Conservation (phyloP, 2,113 vertebrate genomes). For the Anser brachyrhynchus region DNA sequence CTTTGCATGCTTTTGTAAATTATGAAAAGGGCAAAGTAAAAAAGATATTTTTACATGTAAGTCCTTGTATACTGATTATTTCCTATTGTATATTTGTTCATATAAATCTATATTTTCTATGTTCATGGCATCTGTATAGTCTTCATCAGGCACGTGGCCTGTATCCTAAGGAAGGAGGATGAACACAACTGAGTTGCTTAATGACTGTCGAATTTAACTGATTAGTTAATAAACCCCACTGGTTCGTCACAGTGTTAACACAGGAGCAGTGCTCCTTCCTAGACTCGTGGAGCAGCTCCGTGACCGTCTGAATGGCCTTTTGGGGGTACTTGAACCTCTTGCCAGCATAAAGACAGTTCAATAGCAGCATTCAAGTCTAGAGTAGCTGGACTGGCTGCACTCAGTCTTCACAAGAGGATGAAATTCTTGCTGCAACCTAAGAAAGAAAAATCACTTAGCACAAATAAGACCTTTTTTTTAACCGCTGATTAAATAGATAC, state of each 20-base stretch:
- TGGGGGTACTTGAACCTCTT: not conserved
- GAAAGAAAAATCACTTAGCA: constrained; percentile 32
- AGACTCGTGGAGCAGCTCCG: not conserved
- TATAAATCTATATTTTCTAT: constrained; percentile 77
- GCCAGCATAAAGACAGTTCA: not conserved
- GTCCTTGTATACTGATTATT: constrained; percentile 76
- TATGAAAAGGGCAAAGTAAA: constrained; percentile 67
- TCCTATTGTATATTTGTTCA: constrained; percentile 81
- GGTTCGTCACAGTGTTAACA: not conserved
- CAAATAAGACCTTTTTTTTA: constrained; percentile 25
- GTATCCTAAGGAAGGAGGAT: not conserved
- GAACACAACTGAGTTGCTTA: not conserved
- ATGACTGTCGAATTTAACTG: not conserved
- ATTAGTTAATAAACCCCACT: not conserved
- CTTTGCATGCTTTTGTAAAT: constrained; percentile 73
- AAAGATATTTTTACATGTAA: constrained; percentile 79
- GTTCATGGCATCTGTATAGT: constrained; percentile 28
- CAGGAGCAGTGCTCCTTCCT: not conserved
- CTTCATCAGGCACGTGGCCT: not conserved
- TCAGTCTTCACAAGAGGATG: not conserved
- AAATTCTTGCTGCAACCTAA: not conserved
- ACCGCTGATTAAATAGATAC: constrained; percentile 52
- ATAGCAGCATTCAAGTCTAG: not conserved
- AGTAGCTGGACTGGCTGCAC: not conserved
- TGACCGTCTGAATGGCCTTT: not conserved